Conservation (phyloP, 1,140 invertebrate species). For the Melitaea cinxia region DNA sequence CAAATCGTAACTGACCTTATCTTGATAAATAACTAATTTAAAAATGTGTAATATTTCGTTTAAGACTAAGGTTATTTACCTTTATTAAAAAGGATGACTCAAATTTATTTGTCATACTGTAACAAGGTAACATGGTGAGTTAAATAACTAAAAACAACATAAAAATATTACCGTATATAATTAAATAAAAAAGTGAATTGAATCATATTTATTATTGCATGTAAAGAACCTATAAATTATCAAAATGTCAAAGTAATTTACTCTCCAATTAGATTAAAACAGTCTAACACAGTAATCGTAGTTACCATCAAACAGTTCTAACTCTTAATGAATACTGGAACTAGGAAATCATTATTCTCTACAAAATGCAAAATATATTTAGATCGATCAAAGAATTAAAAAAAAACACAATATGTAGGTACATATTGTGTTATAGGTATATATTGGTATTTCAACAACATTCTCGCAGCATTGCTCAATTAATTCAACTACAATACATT, state of each 20-base stretch:
- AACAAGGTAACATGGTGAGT: too few species aligned
- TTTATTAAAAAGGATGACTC: too few species aligned
- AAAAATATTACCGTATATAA: not conserved
- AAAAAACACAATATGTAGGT: too few species aligned
- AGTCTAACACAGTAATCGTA: constrained; percentile 9
- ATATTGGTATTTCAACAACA: too few species aligned
- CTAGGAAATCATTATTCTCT: not conserved
- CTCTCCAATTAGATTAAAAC: constrained; percentile 24
- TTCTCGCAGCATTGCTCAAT: too few species aligned
- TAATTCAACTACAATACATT: too few species aligned
- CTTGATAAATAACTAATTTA: not conserved
- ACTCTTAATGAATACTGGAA: not conserved
- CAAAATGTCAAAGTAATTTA: constrained; percentile 20
- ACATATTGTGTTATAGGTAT: too few species aligned
- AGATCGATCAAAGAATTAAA: not conserved
- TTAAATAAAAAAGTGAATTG: not conserved
- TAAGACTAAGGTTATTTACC: too few species aligned
- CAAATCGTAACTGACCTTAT: not conserved
- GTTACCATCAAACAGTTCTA: not conserved
- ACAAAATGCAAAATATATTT: not conserved
- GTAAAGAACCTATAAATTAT: constrained; percentile 7
- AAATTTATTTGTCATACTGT: too few species aligned
- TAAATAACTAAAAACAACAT: too few species aligned
- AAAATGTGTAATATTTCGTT: not conserved
- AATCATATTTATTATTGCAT: not conserved